phyloP scores from a whole-genome alignment of 2,888 invertebrate species.

The Oligia fasciuncula region DNA sequence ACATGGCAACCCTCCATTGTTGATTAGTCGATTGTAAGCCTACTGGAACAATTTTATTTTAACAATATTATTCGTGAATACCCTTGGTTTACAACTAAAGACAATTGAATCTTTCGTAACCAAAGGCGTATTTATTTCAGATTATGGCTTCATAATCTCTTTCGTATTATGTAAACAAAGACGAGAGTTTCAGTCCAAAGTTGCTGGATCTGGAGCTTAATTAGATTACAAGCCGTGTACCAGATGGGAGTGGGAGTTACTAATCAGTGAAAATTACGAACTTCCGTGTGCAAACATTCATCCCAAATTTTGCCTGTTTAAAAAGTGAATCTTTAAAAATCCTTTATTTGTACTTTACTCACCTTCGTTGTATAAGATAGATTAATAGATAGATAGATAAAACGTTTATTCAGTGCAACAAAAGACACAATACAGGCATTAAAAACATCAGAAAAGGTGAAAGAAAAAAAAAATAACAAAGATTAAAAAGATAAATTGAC shows the following conservation, averaged over 20 bases:
- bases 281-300: neutral
- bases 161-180: conserved; percentile 1
- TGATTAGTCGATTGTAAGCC: neutral
- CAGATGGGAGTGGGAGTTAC: neutral
- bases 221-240: conserved; percentile 3
- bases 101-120: conserved; percentile 10
- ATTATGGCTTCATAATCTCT: neutral
- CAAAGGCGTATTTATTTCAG: conserved; percentile 14
- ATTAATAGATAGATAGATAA: no score
- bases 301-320: neutral
- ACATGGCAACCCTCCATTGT: neutral
- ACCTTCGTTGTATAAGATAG: neutral
- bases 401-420: no score
- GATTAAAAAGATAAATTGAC: no score
- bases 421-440: no score
- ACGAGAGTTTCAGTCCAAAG: neutral
- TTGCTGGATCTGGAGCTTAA: neutral
- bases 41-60: neutral
- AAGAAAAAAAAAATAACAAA: no score
- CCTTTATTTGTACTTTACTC: neutral
- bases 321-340: no score
- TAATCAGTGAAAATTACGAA: neutral
- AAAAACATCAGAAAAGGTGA: no score
- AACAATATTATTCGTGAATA: neutral
- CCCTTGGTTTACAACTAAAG: neutral